These are phyloP conservation scores for Danio choprae DNA, from an alignment of 2,797 vertebrate species.

Conservation along the genomic window DNA sequence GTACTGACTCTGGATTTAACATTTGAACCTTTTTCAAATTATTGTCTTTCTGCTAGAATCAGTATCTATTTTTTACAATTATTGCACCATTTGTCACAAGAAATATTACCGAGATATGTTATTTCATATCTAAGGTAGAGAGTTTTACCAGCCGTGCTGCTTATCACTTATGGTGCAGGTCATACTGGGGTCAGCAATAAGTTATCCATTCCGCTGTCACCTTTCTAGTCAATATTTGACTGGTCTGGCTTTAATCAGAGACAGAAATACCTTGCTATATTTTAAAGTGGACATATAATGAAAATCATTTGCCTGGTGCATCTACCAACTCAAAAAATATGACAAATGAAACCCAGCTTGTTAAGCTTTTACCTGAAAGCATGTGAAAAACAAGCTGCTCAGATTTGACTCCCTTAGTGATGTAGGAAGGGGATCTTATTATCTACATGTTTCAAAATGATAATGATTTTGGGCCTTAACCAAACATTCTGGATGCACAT, in stretches of 20 bases:
- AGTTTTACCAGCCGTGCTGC: not conserved
- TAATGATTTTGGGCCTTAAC: no score
- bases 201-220: not conserved
- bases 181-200: conserved; percentile 10
- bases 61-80: not conserved
- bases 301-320: no score
- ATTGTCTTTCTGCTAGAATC: not conserved
- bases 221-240: conserved; percentile 27
- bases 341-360: no score
- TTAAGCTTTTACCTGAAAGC: no score
- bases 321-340: no score
- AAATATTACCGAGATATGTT: conserved; percentile 1
- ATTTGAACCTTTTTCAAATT: not conserved
- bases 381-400: no score
- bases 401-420: no score
- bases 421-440: no score
- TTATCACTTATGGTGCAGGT: not conserved
- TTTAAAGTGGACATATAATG: no score
- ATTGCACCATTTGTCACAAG: not conserved
- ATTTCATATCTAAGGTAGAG: not conserved
- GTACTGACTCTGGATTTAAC: not conserved
- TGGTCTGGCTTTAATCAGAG: not conserved
- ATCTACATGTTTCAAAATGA: no score
- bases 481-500: no score
- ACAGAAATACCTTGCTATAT: not conserved